Conservation (phyloP, 2,797 vertebrate species). For the Anisognathus igniventris region DNA sequence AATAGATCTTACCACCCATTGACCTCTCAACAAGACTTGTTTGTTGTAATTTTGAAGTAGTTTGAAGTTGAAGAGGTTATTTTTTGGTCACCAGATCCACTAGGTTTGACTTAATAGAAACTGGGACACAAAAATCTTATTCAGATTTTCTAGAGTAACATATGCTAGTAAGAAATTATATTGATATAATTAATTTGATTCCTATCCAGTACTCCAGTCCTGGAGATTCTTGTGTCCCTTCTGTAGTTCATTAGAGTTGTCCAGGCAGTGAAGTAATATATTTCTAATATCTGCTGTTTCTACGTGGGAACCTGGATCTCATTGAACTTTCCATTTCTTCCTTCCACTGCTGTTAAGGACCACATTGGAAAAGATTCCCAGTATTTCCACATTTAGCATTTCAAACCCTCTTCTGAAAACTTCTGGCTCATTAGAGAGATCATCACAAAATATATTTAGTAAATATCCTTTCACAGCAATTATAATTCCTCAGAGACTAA, state of each 20-base stretch:
- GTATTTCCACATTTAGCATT: not conserved
- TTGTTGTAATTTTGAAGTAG: not conserved
- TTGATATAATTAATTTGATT: not conserved
- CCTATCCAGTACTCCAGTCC: not conserved
- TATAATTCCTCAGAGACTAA: not conserved
- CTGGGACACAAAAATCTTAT: not conserved
- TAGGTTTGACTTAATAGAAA: not conserved
- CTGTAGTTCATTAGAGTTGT: not conserved
- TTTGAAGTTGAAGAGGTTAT: not conserved
- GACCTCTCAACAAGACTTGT: rapidly evolving
- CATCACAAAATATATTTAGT: not conserved
- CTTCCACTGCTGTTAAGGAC: not conserved
- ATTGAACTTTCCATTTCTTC: not conserved
- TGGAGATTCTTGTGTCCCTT: not conserved
- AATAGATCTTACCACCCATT: rapidly evolving
- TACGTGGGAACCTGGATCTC: not conserved
- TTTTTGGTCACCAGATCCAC: not conserved
- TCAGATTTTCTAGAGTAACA: not conserved
- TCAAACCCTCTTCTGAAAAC: not conserved
- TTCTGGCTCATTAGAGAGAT: not conserved
- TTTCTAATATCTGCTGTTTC: not conserved
- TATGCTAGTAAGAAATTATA: not conserved
- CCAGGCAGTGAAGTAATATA: not conserved
- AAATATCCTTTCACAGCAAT: not conserved
- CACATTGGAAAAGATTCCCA: not conserved